Base-by-base conservation (phyloP, 37 sponge, comb jelly and placozoan species). In the Diacarnus erythraeanus region DNA sequence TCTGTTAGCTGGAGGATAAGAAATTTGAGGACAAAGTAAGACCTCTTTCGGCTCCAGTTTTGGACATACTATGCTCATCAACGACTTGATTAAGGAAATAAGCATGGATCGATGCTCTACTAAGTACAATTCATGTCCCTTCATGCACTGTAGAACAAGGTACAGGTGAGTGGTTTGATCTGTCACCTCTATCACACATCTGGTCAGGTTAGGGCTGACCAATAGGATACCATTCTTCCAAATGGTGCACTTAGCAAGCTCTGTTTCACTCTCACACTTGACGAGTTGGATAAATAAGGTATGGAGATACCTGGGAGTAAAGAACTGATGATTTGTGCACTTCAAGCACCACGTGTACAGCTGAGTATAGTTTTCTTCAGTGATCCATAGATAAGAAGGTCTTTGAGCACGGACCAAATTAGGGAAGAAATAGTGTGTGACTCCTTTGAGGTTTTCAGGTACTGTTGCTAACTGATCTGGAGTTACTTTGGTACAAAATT, bases 191-290 rank as follows among this genome's bases (percentile, higher is more conserved):
- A 63, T 27, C 31, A 63, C 26, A 63, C 30, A 30, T 27, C 31
- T 27, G 31, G 31, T 27, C 6, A 6, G 23, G 8, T 27, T 63
- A 8, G 17, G 8, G 64, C 18, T 6, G 31, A 63, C 31, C 20
- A n/a, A 63, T 6, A n/a, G 18, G 64, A 63, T 63, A n/a, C 64
- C 64, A n/a, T 27, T n/a, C 20, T 63, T 63, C 64, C 64, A 63
- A 8, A 63, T 63, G 26, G 64, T 5, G 18, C 20, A 63, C 20
- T 20, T n/a, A 30, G 64, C 17, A 27, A 22, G 4, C 6, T 9
- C 5, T n/a, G 64, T 9, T 9, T 63, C 4, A 20, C 30, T 4
- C 8, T n/a, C 64, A 63, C 8, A 63, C 6, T 30, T 8, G 6
- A 27, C 8, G 8, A 63, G 64, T n/a, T 27, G 64, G 18, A 63